Evolutionary conservation across 2,113 vertebrate species (phyloP).

Genomic region (Opisthocomus hoazin): DNA sequence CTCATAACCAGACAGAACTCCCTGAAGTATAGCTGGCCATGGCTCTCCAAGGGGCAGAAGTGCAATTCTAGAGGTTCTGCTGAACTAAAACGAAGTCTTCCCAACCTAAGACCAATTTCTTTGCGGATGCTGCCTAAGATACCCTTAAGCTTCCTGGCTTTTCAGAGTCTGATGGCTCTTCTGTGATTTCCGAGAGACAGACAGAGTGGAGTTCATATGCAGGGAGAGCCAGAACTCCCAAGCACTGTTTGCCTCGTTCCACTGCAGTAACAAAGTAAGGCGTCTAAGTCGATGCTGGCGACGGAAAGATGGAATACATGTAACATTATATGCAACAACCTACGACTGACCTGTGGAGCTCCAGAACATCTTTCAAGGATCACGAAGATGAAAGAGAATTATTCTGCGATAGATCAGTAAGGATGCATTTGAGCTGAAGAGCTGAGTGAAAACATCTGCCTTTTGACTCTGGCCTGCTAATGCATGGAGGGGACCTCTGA

Average conservation of each 20-base stretch:
- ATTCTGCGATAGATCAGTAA: constrained; percentile 44
- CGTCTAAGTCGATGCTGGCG: neutral
- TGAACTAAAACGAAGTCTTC: neutral
- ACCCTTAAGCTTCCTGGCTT: neutral
- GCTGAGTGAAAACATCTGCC: constrained; percentile 57
- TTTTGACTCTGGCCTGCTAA: constrained; percentile 24
- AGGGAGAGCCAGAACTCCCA: constrained; percentile 28
- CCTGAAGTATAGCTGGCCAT: rapidly evolving
- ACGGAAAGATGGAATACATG: constrained; percentile 13
- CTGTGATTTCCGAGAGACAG: constrained; percentile 31
- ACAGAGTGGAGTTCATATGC: constrained; percentile 2
- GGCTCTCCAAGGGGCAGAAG: neutral
- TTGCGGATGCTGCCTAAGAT: constrained; percentile 23
- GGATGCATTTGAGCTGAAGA: constrained; percentile 42
- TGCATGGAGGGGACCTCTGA: constrained; percentile 30
- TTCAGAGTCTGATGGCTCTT: constrained; percentile 26
- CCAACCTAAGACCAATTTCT: constrained; percentile 1
- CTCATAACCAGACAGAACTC: neutral
- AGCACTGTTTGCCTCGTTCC: neutral
- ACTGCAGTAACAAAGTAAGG: neutral
- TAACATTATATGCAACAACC: constrained; percentile 30
- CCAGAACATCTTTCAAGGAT: constrained; percentile 52
- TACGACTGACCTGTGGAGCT: constrained; percentile 28
- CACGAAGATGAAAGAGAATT: neutral
- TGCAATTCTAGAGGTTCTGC: neutral